phyloP scores from a whole-genome alignment of 1,140 invertebrate genomes.

The Drosophila miranda region DNA sequence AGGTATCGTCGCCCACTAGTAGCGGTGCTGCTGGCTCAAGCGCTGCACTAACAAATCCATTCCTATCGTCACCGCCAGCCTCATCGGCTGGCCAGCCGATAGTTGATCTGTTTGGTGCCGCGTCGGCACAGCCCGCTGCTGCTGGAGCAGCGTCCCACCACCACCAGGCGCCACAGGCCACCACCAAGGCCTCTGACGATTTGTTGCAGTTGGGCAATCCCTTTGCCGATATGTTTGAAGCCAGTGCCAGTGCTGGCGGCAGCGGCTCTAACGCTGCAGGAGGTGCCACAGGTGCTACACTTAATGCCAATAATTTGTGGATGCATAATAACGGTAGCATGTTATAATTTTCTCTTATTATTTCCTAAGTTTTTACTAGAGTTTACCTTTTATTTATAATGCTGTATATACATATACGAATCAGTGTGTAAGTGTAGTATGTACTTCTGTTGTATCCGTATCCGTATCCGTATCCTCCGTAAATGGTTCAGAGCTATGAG shows the following conservation, averaged over 20 bases:
- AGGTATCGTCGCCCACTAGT: constrained; percentile 88
- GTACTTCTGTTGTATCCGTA: constrained; percentile 41
- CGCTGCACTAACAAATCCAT: constrained; percentile 91
- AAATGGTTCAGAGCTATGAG: constrained; percentile 41
- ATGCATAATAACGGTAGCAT: constrained; percentile 87
- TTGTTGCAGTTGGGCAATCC: constrained; percentile 94
- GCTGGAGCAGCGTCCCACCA: constrained; percentile 64
- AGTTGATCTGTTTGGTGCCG: constrained; percentile 90
- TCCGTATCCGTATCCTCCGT: constrained; percentile 25
- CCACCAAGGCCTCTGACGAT: constrained; percentile 93
- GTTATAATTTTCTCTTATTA: constrained; percentile 74
- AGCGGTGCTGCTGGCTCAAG: constrained; percentile 83
- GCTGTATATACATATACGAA: constrained; percentile 40
- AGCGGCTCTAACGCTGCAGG: constrained; percentile 82
- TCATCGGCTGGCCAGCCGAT: constrained; percentile 86
- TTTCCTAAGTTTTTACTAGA: constrained; percentile 47
- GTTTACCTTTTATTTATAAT: constrained; percentile 44
- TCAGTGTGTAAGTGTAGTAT: constrained; percentile 56
- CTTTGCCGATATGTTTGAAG: constrained; percentile 93
- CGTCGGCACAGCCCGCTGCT: constrained; percentile 83
- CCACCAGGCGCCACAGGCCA: constrained; percentile 51
- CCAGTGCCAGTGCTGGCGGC: constrained; percentile 81
- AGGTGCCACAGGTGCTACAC: constrained; percentile 77
- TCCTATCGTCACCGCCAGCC: constrained; percentile 87
- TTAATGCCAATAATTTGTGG: constrained; percentile 86